Percentiles rank a stretch among this genome's conserved stretches.
Evolutionary conservation across 2,113 vertebrate genomes (phyloP).

Genomic region (Scartelaos histophorus): DNA sequence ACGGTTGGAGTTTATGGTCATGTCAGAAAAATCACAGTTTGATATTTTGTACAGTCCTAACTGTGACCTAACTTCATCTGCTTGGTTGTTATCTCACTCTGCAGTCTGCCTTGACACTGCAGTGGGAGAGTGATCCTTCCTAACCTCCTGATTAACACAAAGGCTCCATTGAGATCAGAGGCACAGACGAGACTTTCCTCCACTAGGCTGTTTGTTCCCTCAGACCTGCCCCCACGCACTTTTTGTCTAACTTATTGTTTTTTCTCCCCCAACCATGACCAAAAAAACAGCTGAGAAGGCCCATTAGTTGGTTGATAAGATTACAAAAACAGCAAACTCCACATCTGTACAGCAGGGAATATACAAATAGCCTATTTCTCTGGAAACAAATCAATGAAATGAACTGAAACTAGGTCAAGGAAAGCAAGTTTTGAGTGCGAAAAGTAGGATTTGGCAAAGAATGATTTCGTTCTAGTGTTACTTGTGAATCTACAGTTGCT

Average conservation of each 20-base stretch:
- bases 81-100: constrained; percentile 11
- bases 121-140: constrained; percentile 72
- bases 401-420: not conserved
- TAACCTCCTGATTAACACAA: constrained; percentile 71
- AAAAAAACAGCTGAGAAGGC: constrained; percentile 17
- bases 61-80: not conserved
- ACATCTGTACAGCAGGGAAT: not conserved
- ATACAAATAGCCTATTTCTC: not conserved
- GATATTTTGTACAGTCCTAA: too few species aligned
- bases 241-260: not conserved
- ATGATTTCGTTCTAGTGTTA: not conserved
- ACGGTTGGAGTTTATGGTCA: too few species aligned
- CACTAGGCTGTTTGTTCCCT: constrained; percentile 34
- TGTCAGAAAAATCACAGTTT: too few species aligned
- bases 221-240: not conserved
- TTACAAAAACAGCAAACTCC: not conserved
- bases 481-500: not conserved
- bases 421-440: not conserved
- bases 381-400: not conserved
- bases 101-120: constrained; percentile 59
- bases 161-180: constrained; percentile 65
- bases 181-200: constrained; percentile 52
- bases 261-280: constrained; percentile 34
- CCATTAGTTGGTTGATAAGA: constrained; percentile 38
- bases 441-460: not conserved